A percentile compares a stretch with the other conserved stretches of the same genome.
Evolutionary conservation across 2,113 vertebrate genomes (phyloP).

Genomic region (Ia io): DNA sequence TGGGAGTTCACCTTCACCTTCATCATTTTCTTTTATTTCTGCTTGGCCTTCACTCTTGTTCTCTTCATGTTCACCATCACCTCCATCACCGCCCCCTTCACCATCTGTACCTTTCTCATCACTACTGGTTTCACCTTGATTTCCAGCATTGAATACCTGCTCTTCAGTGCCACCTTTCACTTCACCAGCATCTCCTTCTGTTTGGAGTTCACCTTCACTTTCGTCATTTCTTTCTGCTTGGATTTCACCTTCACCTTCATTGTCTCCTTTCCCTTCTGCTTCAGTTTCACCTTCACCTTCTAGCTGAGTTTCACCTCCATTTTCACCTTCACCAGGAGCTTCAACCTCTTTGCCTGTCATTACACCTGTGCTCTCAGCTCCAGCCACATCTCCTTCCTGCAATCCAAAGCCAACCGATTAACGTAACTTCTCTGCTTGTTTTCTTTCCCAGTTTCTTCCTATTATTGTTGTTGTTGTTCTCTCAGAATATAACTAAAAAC

Average conservation of each 20-base stretch:
- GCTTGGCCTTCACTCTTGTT: not conserved
- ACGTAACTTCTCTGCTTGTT: not conserved
- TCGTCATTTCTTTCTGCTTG: not conserved
- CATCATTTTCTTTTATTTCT: not conserved
- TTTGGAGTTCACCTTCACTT: not conserved
- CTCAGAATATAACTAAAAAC: not conserved
- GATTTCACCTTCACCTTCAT: not conserved
- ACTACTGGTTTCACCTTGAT: not conserved
- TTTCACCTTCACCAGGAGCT: not conserved
- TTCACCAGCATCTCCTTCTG: not conserved
- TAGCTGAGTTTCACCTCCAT: not conserved
- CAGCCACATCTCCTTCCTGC: constrained; percentile 33
- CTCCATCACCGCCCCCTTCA: constrained; percentile 67
- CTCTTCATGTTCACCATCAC: constrained; percentile 69
- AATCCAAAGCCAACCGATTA: constrained; percentile 50
- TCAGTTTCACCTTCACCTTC: not conserved
- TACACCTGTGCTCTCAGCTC: not conserved
- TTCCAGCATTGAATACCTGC: not conserved
- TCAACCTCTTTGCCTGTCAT: not conserved
- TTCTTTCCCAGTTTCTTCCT: not conserved
- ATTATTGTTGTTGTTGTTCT: not conserved
- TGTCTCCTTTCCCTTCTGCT: not conserved
- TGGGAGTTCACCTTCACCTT: not conserved
- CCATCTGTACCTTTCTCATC: constrained; percentile 28
- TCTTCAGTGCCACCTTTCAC: not conserved